Base-by-base conservation (phyloP, 2,888 invertebrate species). In the Clivina fossor region DNA sequence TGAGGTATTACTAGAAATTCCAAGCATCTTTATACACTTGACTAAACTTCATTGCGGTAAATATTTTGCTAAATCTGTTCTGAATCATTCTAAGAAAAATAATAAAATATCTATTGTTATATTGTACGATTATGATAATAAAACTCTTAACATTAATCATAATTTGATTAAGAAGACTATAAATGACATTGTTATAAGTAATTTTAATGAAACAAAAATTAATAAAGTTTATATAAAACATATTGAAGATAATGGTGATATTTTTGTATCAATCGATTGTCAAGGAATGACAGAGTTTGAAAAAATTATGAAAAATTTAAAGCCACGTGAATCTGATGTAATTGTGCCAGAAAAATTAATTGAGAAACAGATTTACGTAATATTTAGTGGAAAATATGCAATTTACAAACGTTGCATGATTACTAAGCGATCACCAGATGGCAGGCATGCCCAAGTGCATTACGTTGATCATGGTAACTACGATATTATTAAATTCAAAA, bases 211-310 rank as follows among this genome's bases (percentile, higher is more conserved):
- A 24, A 9, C 5, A 24, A 24, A 24, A 24, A 24, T 9, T 24
- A 7, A 24, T 24, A 24, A 75, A 57, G 76, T 75, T 2, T 70
- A 68, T 43, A 64, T 77, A 0, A 70, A 74, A 0, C 69, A 77
- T 51, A 67, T 76, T 8, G 73, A 74, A 18, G 48, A 64, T 0
- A 68, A 69, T 38, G 77, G 76, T 1, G 71, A 74, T 32, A 62
- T 78, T 1, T 78, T 71, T 58, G 62, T 78, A 0, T 76, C 76
- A 53, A 58, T 74, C 0, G 71, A 67, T 40, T 68, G 71, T 0
- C 66, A 67, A 2, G 71, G 68, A 24, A 7, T 24, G 26, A 24
- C 26, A 24, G 9, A 24, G 9, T 24, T 24, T 24, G 4, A 7
- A 7, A 4, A 24, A 24, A 7, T 7, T 24, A 24, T 24, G 26